Evolutionary conservation across 2,888 invertebrate genomes (phyloP).

Genomic region (Dryobota labecula): DNA sequence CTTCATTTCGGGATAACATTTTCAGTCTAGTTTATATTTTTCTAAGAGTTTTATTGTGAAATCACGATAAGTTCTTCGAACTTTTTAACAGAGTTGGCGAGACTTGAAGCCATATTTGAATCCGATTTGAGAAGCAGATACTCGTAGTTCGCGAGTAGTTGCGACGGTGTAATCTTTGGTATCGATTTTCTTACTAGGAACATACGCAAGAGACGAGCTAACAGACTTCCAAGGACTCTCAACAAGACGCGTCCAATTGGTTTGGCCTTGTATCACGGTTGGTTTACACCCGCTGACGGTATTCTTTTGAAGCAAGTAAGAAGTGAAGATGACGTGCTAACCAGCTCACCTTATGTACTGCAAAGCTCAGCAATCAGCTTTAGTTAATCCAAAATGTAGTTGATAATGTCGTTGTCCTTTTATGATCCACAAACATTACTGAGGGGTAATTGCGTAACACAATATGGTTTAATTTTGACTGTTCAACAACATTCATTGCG

Average conservation of each 20-base stretch:
- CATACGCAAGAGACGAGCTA: slow-evolving; percentile 10
- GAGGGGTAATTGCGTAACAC: too few species aligned
- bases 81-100: background rate
- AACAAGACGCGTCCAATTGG: slow-evolving; percentile 5
- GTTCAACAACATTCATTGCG: too few species aligned
- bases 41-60: background rate
- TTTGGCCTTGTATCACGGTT: background rate
- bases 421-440: too few species aligned
- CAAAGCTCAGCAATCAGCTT: background rate
- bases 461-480: too few species aligned
- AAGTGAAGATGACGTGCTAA: background rate
- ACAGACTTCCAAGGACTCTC: slow-evolving; percentile 31
- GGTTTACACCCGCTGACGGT: background rate
- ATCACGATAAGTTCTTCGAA: background rate
- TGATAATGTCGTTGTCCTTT: background rate
- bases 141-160: background rate
- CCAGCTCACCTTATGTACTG: background rate
- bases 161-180: slow-evolving; percentile 22
- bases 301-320: background rate
- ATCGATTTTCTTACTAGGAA: slow-evolving; percentile 35
- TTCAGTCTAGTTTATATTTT: background rate
- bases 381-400: background rate
- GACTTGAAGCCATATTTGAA: slow-evolving; percentile 34
- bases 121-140: slow-evolving; percentile 17
- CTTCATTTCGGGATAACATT: background rate